Base-by-base conservation (phyloP, 2,797 vertebrate genomes). In the Centropyge bicolor region DNA sequence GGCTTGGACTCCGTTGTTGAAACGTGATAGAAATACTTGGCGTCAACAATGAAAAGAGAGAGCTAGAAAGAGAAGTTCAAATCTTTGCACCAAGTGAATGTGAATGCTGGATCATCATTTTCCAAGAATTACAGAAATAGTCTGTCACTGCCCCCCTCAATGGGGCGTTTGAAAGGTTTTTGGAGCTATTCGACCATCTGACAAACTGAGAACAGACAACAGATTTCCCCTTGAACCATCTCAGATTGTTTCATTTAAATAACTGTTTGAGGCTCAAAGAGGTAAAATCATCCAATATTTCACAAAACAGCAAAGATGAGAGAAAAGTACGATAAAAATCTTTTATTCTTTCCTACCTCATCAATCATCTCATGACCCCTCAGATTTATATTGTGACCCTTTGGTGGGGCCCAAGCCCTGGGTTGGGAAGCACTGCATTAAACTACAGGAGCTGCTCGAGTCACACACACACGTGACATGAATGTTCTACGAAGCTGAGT, bases 401-500 rank as follows among this genome's bases (percentile, higher is more conserved):
- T 19, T 20, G 17, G 16, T 41, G 17, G 27, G 36, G 8, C 43
- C 16, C 22, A 11, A 36, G 5, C 14, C 14, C 40, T 22, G 22
- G 5, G 1, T 46, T 70, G 5, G 16, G 6, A 69, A 43, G 10
- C 16, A 48, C 27, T 14, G 3, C 13, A 19, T 11, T 49, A 19
- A 48, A 20, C 45, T 31, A 31, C 27, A 61, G 62, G 22, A 74
- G 57, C 19, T 49, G 62, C 62, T 78, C 9, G 35, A 65, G 38
- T 55, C n/a, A 17, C 10, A 14, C n/a, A 56, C 48, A 71, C 70
- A 51, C 22, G 27, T 31, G 27, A 56, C 57, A 40, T 60, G n/a
- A 56, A 83, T 64, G 64, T 60, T 4, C 40, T 35, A 5, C 31
- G 49, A 60, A 48, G 46, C 54, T 71, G 73, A 81, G 55, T 77